These are phyloP conservation scores for Prinia subflava DNA, from an alignment of 2,113 vertebrate genomes.

Conservation along the genomic window DNA sequence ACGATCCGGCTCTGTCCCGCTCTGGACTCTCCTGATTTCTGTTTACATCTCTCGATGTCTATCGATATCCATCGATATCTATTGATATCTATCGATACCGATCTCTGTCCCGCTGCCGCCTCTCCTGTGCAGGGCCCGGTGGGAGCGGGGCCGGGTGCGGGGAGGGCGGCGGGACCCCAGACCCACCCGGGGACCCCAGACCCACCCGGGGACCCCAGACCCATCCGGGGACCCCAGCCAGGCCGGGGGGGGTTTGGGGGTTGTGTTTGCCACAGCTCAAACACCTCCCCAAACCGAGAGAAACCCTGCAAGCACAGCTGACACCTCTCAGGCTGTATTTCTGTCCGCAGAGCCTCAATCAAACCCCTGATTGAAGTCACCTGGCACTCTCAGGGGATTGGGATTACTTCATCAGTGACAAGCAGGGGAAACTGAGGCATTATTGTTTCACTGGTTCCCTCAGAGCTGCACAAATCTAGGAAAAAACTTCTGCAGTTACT, in stretches of 20 bases:
- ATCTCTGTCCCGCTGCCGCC: no score
- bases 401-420: rapidly evolving
- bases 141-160: no score
- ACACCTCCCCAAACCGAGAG: rapidly evolving
- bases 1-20: constrained; percentile 56
- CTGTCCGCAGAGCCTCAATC: background rate
- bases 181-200: no score
- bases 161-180: no score
- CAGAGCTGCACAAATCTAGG: background rate
- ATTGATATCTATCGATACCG: background rate
- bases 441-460: background rate
- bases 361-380: background rate
- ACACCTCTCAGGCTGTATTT: background rate
- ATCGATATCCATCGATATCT: no score
- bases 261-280: no score
- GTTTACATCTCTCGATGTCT: background rate
- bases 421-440: background rate
- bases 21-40: background rate
- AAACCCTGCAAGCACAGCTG: background rate
- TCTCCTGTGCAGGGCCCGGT: no score
- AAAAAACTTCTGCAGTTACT: background rate
- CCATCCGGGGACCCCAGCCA: no score
- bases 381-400: rapidly evolving
- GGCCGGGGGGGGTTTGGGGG: no score
- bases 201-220: no score